These are phyloP conservation scores for Drosophila navojoa DNA, from an alignment of 1,140 invertebrate species.

Conservation along the genomic window DNA sequence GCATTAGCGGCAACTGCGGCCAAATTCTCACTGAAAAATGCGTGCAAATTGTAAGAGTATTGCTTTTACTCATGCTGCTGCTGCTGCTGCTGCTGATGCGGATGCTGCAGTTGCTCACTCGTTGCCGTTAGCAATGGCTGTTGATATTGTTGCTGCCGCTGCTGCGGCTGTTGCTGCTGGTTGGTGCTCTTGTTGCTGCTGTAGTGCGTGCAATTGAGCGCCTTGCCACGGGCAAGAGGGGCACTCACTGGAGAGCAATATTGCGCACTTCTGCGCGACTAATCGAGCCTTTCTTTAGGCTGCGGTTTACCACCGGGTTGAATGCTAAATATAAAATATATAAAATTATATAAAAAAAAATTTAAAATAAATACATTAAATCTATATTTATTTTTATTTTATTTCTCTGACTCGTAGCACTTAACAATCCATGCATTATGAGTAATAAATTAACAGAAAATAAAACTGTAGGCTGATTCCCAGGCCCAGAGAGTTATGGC, in stretches of 20 bases:
- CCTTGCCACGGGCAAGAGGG: conserved; percentile 16
- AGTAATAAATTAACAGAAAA: too few species aligned
- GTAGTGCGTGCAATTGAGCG: conserved; percentile 20
- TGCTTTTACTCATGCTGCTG: conserved; percentile 11
- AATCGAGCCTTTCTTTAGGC: neutral
- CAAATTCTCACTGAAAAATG: conserved; percentile 51
- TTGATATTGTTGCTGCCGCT: conserved; percentile 4
- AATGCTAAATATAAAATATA: neutral
- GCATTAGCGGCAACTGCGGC: conserved; percentile 53
- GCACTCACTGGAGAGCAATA: neutral
- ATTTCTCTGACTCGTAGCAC: too few species aligned
- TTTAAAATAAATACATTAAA: too few species aligned
- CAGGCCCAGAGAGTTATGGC: too few species aligned
- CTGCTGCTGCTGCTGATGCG: neutral
- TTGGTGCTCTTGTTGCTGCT: neutral
- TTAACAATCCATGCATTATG: too few species aligned
- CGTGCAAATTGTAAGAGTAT: conserved; percentile 52
- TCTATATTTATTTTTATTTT: too few species aligned
- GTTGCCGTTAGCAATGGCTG: conserved; percentile 7
- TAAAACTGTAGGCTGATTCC: too few species aligned
- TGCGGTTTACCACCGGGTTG: neutral
- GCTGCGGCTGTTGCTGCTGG: neutral
- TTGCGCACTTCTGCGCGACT: neutral
- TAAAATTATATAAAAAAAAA: neutral
- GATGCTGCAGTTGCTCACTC: conserved; percentile 20